These are phyloP conservation scores for Cryptomyrus ogoouensis DNA, from an alignment of 2,113 vertebrate species.

Conservation along the genomic window DNA sequence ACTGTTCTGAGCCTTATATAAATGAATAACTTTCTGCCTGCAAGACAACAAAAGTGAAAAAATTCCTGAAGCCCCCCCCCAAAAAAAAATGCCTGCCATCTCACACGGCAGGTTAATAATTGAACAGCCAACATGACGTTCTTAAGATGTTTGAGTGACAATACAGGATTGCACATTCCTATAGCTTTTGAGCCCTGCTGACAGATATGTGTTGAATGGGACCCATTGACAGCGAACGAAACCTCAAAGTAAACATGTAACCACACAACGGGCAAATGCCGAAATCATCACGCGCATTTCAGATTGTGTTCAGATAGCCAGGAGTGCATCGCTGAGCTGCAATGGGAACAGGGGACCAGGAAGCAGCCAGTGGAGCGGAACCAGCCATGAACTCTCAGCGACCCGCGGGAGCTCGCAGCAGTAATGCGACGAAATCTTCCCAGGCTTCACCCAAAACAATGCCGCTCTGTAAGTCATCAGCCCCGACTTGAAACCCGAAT, in stretches of 20 bases:
- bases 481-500: background rate
- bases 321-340: background rate
- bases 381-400: background rate
- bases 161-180: background rate
- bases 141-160: background rate
- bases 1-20: background rate
- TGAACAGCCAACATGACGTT: background rate
- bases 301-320: background rate
- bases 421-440: background rate
- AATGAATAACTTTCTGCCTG: background rate
- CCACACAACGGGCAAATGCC: background rate
- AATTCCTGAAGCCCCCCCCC: background rate
- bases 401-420: background rate
- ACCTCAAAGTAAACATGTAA: background rate
- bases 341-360: background rate
- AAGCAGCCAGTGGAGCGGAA: background rate
- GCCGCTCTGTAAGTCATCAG: background rate
- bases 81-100: background rate
- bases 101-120: background rate
- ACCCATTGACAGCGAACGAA: background rate
- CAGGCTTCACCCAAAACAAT: constrained; percentile 9
- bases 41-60: background rate
- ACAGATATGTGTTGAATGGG: background rate
- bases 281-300: background rate
- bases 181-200: background rate